Evolutionary conservation across 37 sponge, comb jelly and placozoan genomes (phyloP).

Genomic region (Aplysina aerophoba): DNA sequence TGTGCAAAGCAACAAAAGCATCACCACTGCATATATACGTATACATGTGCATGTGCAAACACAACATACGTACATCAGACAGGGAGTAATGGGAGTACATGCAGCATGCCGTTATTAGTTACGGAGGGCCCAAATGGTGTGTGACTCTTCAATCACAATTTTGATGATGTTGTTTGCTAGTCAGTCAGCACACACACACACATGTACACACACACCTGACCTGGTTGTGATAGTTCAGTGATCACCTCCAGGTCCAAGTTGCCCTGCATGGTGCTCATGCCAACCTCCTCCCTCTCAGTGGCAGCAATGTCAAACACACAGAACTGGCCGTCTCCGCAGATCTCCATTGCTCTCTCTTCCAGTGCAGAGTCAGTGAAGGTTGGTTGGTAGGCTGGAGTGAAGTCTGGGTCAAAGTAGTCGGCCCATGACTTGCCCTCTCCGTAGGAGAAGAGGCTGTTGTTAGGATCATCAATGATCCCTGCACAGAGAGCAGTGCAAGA

Average conservation of each 20-base stretch:
- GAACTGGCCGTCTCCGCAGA: constrained; percentile 53
- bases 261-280: constrained; percentile 47
- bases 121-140: too few relatives aligned
- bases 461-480: constrained; percentile 60
- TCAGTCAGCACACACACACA: too few relatives aligned
- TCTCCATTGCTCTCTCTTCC: constrained; percentile 39
- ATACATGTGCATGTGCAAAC: too few relatives aligned
- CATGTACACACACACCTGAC: constrained; percentile 30
- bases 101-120: too few relatives aligned
- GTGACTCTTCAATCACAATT: too few relatives aligned
- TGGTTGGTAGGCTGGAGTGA: constrained; percentile 53
- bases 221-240: constrained; percentile 46
- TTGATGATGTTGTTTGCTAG: too few relatives aligned
- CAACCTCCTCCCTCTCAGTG: constrained; percentile 50
- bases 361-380: constrained; percentile 36
- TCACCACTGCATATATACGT: too few relatives aligned
- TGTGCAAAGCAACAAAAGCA: too few relatives aligned
- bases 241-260: constrained; percentile 32
- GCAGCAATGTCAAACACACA: constrained; percentile 72
- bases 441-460: constrained; percentile 60
- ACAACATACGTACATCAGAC: too few relatives aligned
- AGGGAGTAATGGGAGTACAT: too few relatives aligned
- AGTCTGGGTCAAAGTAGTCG: constrained; percentile 50
- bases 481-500: background rate
- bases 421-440: constrained; percentile 39